Evolutionary conservation across 1,140 invertebrate genomes (phyloP).

Genomic region (Charaxes varanes): DNA sequence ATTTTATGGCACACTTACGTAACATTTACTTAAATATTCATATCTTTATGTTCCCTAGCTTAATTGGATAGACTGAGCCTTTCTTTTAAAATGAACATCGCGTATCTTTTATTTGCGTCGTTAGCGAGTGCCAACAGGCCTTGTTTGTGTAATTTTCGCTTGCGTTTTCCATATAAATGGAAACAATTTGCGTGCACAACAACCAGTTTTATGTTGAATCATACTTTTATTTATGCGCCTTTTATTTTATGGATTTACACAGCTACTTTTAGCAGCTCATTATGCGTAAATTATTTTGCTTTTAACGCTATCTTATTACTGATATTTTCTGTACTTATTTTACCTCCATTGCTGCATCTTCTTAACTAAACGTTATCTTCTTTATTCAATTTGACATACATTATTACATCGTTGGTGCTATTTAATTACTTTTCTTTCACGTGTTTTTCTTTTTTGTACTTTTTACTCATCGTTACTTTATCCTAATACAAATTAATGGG

Average conservation of each 20-base stretch:
- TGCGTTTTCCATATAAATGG: conserved; percentile 12
- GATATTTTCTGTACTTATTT: background rate
- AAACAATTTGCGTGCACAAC: conserved; percentile 11
- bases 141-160: conserved; percentile 17
- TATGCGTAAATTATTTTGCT: too few relatives aligned
- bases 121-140: conserved; percentile 9
- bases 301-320: background rate
- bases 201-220: conserved; percentile 11
- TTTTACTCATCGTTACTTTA: too few relatives aligned
- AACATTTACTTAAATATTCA: conserved; percentile 42
- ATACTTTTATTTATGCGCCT: conserved; percentile 5
- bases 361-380: too few relatives aligned
- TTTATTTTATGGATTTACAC: conserved; percentile 11
- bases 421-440: background rate
- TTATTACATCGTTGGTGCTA: too few relatives aligned
- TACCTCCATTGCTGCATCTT: too few relatives aligned
- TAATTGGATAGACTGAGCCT: conserved; percentile 10
- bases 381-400: too few relatives aligned
- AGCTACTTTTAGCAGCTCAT: background rate
- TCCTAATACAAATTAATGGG: too few relatives aligned
- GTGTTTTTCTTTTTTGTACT: too few relatives aligned
- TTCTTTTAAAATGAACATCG: conserved; percentile 9
- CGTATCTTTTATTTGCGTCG: conserved; percentile 10
- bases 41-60: conserved; percentile 21
- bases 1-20: conserved; percentile 54